phyloP scores from a whole-genome alignment of 2,888 invertebrate genomes.

The Cephus rjabovi region DNA sequence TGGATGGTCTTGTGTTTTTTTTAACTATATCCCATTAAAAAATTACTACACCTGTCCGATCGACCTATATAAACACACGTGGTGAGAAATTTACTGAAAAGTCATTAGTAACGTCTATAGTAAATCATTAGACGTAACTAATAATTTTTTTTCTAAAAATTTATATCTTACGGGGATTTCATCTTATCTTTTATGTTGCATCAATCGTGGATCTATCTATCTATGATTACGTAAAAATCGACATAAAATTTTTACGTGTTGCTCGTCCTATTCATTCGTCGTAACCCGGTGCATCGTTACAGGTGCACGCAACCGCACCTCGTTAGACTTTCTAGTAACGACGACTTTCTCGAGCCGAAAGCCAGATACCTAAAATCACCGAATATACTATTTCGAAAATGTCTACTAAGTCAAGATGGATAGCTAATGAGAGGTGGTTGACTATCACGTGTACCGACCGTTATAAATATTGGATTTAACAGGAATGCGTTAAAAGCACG shows the following conservation, averaged over 20 bases:
- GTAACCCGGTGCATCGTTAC: not conserved
- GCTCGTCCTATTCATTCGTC: not conserved
- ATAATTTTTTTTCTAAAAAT: not conserved
- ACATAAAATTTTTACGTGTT: not conserved
- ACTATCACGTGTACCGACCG: not conserved
- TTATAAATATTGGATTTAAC: not conserved
- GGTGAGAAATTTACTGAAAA: not conserved
- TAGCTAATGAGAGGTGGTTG: not conserved
- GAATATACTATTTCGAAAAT: not conserved
- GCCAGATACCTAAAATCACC: not conserved
- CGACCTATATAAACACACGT: not conserved
- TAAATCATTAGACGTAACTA: not conserved
- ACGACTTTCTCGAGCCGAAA: not conserved
- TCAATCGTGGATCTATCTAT: not conserved
- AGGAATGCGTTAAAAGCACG: not conserved
- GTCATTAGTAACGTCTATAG: not conserved
- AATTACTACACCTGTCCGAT: not conserved
- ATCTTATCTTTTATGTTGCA: not conserved
- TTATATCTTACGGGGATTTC: not conserved
- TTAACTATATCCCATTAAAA: not conserved
- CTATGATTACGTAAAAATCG: not conserved
- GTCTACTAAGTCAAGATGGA: not conserved
- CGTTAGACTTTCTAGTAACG: not conserved
- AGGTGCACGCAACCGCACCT: not conserved
- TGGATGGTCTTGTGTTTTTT: not conserved